Percentiles rank a stretch among this genome's conserved stretches.
Evolutionary conservation across 2,113 vertebrate species (phyloP).

Genomic region (Riparia riparia): DNA sequence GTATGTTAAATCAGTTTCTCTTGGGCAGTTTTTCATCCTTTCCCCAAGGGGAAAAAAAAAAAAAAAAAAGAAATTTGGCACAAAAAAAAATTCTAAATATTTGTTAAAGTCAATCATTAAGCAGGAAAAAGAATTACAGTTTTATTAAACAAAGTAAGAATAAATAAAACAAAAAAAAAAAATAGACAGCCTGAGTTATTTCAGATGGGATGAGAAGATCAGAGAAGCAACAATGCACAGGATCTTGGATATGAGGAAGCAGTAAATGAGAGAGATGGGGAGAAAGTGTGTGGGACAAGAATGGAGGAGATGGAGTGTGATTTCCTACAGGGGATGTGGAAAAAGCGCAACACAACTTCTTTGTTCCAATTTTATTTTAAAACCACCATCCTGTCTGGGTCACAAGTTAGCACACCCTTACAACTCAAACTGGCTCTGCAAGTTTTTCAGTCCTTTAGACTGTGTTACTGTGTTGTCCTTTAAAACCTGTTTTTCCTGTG

Average conservation of each 20-base stretch:
- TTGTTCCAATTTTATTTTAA: conserved; percentile 48
- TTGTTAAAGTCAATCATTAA: not conserved
- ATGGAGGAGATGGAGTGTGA: not conserved
- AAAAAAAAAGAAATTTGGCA: not conserved
- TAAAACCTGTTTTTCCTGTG: conserved; percentile 72
- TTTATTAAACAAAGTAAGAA: not conserved
- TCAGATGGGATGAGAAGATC: not conserved
- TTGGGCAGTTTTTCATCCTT: not conserved
- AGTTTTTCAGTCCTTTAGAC: conserved; percentile 40
- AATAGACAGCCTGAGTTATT: not conserved
- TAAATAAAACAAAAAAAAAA: not conserved
- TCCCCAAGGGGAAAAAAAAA: not conserved
- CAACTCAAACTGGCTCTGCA: conserved; percentile 50
- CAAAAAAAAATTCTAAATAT: not conserved
- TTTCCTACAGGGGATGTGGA: not conserved
- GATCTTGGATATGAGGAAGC: not conserved
- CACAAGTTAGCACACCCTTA: conserved; percentile 45
- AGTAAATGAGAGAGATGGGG: not conserved
- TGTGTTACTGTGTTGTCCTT: conserved; percentile 6
- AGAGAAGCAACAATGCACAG: not conserved
- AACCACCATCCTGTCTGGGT: not conserved
- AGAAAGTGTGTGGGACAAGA: not conserved
- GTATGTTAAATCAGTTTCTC: not conserved
- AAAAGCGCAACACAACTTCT: conserved; percentile 8
- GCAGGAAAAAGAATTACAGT: not conserved